These are phyloP conservation scores for Leptopilina drosophilae DNA, from an alignment of 2,888 invertebrate species.

Conservation along the genomic window DNA sequence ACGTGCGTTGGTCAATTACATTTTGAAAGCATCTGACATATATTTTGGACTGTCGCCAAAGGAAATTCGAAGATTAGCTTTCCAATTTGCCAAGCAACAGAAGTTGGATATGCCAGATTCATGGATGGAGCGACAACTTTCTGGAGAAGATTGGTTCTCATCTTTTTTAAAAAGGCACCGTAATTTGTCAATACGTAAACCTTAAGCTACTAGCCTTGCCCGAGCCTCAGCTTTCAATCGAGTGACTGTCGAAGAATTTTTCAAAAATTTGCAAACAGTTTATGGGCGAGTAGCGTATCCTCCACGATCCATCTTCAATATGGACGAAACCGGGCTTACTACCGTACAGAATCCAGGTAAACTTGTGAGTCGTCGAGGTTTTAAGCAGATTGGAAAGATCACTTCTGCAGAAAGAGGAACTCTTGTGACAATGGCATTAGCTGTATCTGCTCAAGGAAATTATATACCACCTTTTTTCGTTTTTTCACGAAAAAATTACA, in stretches of 20 bases:
- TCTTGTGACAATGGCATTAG: slow-evolving; percentile 37
- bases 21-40: no score
- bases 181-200: no score
- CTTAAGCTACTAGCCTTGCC: slow-evolving; percentile 64
- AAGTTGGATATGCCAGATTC: no score
- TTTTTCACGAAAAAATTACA: slow-evolving; percentile 14
- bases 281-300: background rate
- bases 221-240: slow-evolving; percentile 63
- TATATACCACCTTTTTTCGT: slow-evolving; percentile 30
- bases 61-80: no score
- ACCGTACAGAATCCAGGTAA: slow-evolving; percentile 29
- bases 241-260: slow-evolving; percentile 59
- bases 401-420: slow-evolving; percentile 36
- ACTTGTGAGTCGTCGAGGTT: slow-evolving; percentile 31
- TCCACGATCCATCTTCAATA: slow-evolving; percentile 30
- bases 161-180: no score
- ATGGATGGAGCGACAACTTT: no score
- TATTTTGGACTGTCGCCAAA: no score
- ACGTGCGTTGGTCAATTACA: no score
- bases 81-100: no score
- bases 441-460: slow-evolving; percentile 26
- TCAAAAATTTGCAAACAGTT: slow-evolving; percentile 40
- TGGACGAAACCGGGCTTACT: slow-evolving; percentile 37
- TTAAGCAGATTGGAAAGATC: slow-evolving; percentile 29
- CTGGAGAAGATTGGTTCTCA: no score